phyloP scores from a whole-genome alignment of 2,113 vertebrate genomes.

The Cyprinodon tularosa region DNA sequence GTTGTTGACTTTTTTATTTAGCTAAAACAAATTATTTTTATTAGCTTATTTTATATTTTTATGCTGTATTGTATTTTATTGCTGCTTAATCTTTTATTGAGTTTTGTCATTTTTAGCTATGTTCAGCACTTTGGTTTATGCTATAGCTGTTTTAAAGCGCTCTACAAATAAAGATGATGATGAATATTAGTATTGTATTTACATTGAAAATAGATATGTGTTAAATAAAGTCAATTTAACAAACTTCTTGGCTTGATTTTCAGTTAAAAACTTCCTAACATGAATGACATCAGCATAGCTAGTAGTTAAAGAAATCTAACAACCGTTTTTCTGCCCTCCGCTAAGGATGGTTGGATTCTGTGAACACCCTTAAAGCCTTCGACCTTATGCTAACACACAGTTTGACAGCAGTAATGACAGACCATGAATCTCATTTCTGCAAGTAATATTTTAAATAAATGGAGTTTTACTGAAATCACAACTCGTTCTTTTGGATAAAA shows the following conservation, averaged over 20 bases:
- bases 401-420: constrained; percentile 7
- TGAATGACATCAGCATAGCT: not conserved
- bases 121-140: too few relatives aligned
- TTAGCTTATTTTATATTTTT: too few relatives aligned
- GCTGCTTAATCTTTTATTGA: too few relatives aligned
- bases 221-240: too few relatives aligned
- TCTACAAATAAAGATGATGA: too few relatives aligned
- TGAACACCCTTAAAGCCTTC: not conserved
- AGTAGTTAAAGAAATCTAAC: not conserved
- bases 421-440: constrained; percentile 9
- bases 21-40: too few relatives aligned
- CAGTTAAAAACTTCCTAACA: not conserved
- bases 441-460: constrained; percentile 3
- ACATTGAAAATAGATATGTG: too few relatives aligned
- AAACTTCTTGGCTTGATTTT: not conserved
- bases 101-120: too few relatives aligned
- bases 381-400: constrained; percentile 1
- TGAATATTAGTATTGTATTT: too few relatives aligned
- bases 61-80: too few relatives aligned
- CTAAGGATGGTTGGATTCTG: not conserved
- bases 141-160: too few relatives aligned
- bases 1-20: too few relatives aligned
- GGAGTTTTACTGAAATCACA: not conserved
- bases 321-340: not conserved
- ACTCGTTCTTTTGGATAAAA: not conserved